Conservation (phyloP, 2,113 vertebrate species). For the Eulemur rufifrons region DNA sequence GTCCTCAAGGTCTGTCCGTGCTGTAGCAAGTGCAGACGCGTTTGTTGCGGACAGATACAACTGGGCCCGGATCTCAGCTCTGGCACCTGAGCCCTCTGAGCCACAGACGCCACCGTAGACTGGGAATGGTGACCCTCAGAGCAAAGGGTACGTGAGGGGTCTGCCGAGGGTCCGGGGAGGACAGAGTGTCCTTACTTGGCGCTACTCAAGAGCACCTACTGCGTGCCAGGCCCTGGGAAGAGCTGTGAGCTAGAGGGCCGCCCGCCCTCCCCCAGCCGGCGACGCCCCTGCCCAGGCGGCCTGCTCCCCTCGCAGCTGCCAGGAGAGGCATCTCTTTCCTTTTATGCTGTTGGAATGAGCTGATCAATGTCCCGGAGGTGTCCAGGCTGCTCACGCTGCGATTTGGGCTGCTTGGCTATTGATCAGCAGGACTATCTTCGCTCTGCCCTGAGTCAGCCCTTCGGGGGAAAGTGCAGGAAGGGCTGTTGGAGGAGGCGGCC, state of each 20-base stretch:
- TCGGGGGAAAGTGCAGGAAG: not conserved
- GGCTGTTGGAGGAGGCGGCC: not conserved
- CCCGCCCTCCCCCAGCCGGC: not conserved
- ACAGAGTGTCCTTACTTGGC: not conserved
- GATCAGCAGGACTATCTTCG: not conserved
- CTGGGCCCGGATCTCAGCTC: not conserved
- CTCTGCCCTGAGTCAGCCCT: not conserved
- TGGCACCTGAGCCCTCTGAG: not conserved
- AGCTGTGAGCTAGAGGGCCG: not conserved
- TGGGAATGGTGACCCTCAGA: accelerated
- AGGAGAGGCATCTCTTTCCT: not conserved
- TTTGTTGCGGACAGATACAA: not conserved
- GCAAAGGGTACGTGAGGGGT: not conserved
- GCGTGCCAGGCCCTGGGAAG: not conserved
- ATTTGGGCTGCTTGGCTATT: not conserved
- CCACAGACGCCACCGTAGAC: not conserved
- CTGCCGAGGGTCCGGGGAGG: accelerated
- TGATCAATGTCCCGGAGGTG: accelerated
- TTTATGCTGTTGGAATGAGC: not conserved
- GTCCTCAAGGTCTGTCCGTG: not conserved
- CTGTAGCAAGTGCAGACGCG: not conserved
- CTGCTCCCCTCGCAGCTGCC: not conserved
- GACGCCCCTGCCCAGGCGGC: not conserved
- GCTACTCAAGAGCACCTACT: accelerated
- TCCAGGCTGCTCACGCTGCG: not conserved